Percentiles rank a stretch among this genome's conserved stretches.
Conservation (phyloP, 2,888 invertebrate species). For the Heterodera filipjevi region DNA sequence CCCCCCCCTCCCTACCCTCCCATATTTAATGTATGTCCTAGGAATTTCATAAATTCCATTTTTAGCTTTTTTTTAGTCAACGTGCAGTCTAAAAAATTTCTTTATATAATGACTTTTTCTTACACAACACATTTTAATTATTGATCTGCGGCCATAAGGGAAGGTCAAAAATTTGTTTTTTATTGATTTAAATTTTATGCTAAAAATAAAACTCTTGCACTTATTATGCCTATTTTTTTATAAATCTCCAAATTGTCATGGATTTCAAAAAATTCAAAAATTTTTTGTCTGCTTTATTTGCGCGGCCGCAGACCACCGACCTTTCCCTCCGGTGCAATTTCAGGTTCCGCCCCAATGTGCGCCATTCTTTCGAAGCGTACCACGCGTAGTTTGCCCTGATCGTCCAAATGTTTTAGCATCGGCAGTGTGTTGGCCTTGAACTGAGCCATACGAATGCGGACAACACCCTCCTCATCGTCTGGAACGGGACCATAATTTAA, state of each 20-base stretch:
- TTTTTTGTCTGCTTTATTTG: not conserved
- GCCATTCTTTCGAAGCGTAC: slow-evolving; percentile 70
- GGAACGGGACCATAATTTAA: no score
- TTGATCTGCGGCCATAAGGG: no score
- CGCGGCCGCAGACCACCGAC: slow-evolving; percentile 10
- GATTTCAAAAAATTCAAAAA: not conserved
- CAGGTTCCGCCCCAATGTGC: not conserved
- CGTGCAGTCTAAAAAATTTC: no score
- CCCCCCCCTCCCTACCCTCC: no score
- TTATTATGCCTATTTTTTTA: not conserved
- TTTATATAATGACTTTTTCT: no score
- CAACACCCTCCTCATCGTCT: slow-evolving; percentile 85
- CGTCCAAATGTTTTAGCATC: slow-evolving; percentile 84
- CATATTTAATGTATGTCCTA: no score
- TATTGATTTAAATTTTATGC: slow-evolving; percentile 19
- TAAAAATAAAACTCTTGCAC: no score
- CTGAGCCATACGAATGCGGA: slow-evolving; percentile 80
- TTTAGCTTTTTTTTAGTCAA: no score
- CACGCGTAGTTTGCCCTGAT: slow-evolving; percentile 80
- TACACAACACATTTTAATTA: no score
- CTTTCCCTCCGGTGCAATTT: slow-evolving; percentile 28
- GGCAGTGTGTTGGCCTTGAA: slow-evolving; percentile 86
- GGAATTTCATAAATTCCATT: no score
- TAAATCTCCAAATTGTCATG: no score
- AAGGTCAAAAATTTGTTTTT: no score